Conservation (phyloP, 1,140 invertebrate genomes). For the Drosophila carrolli region DNA sequence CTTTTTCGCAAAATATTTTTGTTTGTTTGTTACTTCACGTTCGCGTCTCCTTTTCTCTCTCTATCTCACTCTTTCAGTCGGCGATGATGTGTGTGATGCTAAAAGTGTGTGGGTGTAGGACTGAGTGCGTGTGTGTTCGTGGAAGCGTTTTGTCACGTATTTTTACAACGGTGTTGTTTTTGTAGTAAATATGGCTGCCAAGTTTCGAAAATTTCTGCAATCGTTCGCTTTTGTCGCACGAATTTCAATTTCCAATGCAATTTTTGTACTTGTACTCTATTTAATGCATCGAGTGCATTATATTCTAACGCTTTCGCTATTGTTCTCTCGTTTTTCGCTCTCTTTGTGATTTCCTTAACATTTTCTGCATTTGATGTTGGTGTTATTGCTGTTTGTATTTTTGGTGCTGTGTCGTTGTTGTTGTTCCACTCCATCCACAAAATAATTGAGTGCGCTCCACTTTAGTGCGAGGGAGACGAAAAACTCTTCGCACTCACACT, state of each 20-base stretch:
- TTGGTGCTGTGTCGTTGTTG: conserved; percentile 52
- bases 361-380: conserved; percentile 48
- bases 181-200: conserved; percentile 78
- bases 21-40: conserved; percentile 53
- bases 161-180: conserved; percentile 67
- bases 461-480: conserved; percentile 46
- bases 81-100: background rate
- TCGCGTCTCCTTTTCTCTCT: conserved; percentile 43
- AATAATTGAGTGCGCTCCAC: conserved; percentile 68
- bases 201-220: conserved; percentile 54
- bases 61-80: conserved; percentile 33
- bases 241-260: conserved; percentile 81
- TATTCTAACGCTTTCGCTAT: conserved; percentile 43
- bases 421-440: conserved; percentile 73
- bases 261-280: conserved; percentile 57
- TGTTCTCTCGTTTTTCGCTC: conserved; percentile 46
- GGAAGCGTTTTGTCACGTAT: conserved; percentile 74
- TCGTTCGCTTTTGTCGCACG: conserved; percentile 60
- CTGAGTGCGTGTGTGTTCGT: conserved; percentile 14
- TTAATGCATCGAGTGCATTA: conserved; percentile 44
- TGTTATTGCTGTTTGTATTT: conserved; percentile 48
- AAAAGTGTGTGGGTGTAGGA: conserved; percentile 21
- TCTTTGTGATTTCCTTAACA: conserved; percentile 42
- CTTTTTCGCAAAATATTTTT: conserved; percentile 50
- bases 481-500: conserved; percentile 68